These are phyloP conservation scores for Myanophis thanlyinensis DNA, from an alignment of 2,113 vertebrate genomes.

Conservation along the genomic window DNA sequence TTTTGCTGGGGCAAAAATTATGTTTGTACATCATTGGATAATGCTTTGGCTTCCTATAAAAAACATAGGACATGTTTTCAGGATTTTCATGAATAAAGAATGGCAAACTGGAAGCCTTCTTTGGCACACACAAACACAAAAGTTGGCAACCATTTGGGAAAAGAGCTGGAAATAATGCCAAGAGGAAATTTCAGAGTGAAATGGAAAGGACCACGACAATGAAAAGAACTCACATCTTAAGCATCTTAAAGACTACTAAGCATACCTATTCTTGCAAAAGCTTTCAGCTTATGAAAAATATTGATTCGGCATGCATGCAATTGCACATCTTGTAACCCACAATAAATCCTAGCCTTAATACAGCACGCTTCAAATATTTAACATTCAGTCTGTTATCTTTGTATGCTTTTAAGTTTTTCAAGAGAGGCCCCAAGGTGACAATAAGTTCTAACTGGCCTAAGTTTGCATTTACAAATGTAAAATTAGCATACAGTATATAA, in stretches of 20 bases:
- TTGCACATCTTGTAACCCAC: background rate
- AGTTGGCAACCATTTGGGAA: background rate
- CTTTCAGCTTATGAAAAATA: background rate
- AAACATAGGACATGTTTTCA: background rate
- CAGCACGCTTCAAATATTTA: background rate
- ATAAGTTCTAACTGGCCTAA: background rate
- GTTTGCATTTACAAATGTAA: background rate
- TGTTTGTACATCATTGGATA: background rate
- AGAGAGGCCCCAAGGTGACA: background rate
- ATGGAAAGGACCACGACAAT: background rate
- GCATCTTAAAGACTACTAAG: background rate
- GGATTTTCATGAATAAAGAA: background rate
- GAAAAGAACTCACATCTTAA: background rate
- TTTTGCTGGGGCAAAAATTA: background rate
- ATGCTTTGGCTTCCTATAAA: background rate
- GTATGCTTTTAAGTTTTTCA: background rate
- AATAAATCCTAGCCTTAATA: background rate
- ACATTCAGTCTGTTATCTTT: background rate
- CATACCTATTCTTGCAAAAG: background rate
- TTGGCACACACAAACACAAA: background rate
- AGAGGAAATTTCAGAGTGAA: background rate
- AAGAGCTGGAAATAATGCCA: background rate
- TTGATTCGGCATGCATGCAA: background rate
- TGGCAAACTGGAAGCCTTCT: background rate
- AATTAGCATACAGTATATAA: background rate